phyloP scores from a whole-genome alignment of 37 sponge, comb jelly and placozoan genomes.

The Bolinopsis microptera region DNA sequence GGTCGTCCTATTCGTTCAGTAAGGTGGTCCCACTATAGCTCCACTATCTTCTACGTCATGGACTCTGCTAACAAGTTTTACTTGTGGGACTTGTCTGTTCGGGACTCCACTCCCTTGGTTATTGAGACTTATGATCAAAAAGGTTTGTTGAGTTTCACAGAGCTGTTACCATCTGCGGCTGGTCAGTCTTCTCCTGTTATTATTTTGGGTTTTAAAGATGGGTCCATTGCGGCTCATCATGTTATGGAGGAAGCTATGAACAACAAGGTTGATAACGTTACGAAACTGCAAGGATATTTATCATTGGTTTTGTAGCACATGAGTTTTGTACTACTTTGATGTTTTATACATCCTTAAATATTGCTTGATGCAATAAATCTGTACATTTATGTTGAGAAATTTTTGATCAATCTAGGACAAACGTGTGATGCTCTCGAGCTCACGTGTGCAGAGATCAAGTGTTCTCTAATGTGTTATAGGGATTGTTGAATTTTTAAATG shows the following conservation, averaged over 20 bases:
- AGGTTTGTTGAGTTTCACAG: constrained; percentile 24
- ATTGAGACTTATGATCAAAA: constrained; percentile 48
- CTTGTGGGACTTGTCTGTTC: constrained; percentile 41
- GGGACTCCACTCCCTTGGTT: constrained; percentile 49
- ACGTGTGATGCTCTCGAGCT: no score
- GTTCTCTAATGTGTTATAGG: not conserved
- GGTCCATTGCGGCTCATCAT: constrained; percentile 44
- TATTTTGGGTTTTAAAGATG: constrained; percentile 26
- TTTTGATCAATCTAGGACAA: no score
- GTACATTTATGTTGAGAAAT: no score
- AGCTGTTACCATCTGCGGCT: constrained; percentile 15
- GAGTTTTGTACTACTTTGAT: not conserved
- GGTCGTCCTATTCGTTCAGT: constrained; percentile 27
- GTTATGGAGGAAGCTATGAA: constrained; percentile 46
- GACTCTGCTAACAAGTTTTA: constrained; percentile 62
- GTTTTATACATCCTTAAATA: not conserved
- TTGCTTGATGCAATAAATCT: no score
- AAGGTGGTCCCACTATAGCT: constrained; percentile 28
- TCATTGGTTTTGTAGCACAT: constrained; percentile 26
- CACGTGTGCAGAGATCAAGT: no score
- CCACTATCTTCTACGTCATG: constrained; percentile 48
- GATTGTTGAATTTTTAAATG: not conserved
- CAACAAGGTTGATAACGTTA: constrained; percentile 11
- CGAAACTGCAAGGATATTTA: constrained; percentile 16
- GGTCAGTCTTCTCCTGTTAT: not conserved